phyloP scores from a whole-genome alignment of 2,797 vertebrate species.

The Streptopelia turtur region DNA sequence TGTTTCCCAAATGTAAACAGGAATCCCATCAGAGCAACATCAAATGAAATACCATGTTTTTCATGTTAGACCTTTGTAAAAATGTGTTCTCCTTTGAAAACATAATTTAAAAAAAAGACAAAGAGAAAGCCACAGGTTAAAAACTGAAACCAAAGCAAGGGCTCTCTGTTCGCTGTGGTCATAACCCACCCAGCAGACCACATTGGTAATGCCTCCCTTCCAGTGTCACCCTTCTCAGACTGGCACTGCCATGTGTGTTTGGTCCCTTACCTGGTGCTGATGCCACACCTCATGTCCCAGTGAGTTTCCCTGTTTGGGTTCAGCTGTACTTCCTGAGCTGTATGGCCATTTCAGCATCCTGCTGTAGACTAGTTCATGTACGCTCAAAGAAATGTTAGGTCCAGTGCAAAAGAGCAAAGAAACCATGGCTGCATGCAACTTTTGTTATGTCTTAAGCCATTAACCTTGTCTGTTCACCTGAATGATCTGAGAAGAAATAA shows the following conservation, averaged over 20 bases:
- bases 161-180: neutral
- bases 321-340: neutral
- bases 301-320: neutral
- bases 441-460: neutral
- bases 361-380: neutral
- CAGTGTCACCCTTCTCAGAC: neutral
- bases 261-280: neutral
- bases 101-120: neutral
- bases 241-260: neutral
- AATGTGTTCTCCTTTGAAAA: neutral
- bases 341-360: fast-evolving
- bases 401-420: neutral
- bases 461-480: neutral
- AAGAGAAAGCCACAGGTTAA: neutral
- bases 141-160: neutral
- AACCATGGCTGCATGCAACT: neutral
- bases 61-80: neutral
- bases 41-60: neutral
- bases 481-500: neutral
- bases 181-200: neutral
- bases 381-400: neutral
- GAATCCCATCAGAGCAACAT: neutral
- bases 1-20: neutral
- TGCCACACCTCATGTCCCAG: neutral
- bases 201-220: fast-evolving